Evolutionary conservation across 2,113 vertebrate species (phyloP).

Genomic region (Perca fluviatilis): DNA sequence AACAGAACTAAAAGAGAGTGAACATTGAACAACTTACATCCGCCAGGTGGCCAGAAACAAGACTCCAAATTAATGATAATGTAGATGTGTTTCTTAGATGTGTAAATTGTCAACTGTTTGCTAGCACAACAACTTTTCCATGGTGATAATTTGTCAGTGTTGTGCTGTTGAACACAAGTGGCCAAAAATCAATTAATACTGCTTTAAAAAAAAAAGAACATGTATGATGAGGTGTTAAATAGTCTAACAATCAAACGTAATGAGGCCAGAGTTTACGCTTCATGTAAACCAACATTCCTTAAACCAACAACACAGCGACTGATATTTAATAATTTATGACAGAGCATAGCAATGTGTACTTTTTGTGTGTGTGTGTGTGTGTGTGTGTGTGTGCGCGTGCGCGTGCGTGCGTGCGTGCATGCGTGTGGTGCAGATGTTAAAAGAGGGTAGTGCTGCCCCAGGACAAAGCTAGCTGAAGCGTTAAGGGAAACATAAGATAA

Average conservation of each 20-base stretch:
- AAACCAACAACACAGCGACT: slow-evolving; percentile 41
- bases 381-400: slow-evolving; percentile 2
- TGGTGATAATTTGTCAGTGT: no score
- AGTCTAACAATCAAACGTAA: slow-evolving; percentile 12
- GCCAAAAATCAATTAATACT: background rate
- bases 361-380: slow-evolving; percentile 2
- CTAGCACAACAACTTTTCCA: background rate
- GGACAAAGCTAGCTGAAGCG: slow-evolving; percentile 62
- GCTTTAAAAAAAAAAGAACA: background rate
- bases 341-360: background rate
- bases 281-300: slow-evolving; percentile 48
- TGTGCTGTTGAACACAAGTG: background rate
- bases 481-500: slow-evolving; percentile 54
- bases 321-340: slow-evolving; percentile 59
- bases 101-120: background rate
- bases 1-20: no score
- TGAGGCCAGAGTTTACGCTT: slow-evolving; percentile 55
- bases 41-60: no score
- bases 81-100: background rate
- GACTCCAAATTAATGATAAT: background rate
- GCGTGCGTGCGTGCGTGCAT: slow-evolving; percentile 9
- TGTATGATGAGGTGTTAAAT: background rate
- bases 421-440: slow-evolving; percentile 39
- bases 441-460: slow-evolving; percentile 50
- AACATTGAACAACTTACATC: no score